phyloP scores from a whole-genome alignment of 2,113 vertebrate species.

The Athene cunicularia region DNA sequence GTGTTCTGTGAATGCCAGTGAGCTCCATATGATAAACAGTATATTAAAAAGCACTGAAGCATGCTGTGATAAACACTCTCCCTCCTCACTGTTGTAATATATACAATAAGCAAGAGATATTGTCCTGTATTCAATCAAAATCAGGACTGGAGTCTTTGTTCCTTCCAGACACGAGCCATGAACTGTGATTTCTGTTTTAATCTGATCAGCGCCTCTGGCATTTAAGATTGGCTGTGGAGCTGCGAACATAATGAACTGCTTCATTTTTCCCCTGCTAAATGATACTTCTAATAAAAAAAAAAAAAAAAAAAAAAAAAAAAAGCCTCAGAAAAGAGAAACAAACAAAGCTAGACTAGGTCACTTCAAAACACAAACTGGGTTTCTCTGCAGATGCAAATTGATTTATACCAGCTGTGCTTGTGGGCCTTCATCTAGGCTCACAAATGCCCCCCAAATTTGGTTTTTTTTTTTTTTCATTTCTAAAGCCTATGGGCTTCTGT shows the following conservation, averaged over 20 bases:
- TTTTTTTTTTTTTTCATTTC: neutral
- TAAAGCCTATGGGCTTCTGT: neutral
- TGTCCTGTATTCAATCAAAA: constrained; percentile 11
- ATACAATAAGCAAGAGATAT: neutral
- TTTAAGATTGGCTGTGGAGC: constrained; percentile 7
- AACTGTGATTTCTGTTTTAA: constrained; percentile 46
- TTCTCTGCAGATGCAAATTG: neutral
- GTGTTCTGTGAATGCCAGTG: neutral
- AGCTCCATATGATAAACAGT: neutral
- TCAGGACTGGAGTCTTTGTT: constrained; percentile 1
- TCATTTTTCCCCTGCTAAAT: neutral
- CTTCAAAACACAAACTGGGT: neutral
- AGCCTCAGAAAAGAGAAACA: neutral
- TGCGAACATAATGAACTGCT: neutral
- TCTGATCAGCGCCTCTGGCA: constrained; percentile 40
- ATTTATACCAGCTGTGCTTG: neutral
- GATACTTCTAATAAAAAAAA: neutral
- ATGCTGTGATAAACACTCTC: neutral
- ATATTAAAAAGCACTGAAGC: constrained; percentile 4
- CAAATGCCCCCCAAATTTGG: neutral
- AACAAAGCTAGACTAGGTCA: neutral
- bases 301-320: neutral
- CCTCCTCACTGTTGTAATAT: neutral
- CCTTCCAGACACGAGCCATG: neutral
- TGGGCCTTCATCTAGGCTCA: neutral